A percentile compares a stretch with the other conserved stretches of the same genome.
Conservation (phyloP, 2,113 vertebrate species). For the Leptodactylus fuscus region DNA sequence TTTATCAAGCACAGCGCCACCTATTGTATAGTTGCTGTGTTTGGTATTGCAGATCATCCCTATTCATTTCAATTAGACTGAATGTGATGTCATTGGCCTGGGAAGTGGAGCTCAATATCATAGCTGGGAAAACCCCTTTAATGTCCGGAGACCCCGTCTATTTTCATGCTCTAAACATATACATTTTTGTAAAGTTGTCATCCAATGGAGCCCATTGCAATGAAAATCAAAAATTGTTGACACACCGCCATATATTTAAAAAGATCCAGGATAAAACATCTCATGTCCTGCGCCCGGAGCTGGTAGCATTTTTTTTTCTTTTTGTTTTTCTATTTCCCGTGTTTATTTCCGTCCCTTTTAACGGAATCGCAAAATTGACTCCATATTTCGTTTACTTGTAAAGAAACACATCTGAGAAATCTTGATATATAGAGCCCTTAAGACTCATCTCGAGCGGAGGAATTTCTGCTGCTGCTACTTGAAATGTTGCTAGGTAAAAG, state of each 20-base stretch:
- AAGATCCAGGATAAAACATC: neutral
- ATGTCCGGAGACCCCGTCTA: no score
- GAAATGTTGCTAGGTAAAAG: neutral
- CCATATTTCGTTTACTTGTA: neutral
- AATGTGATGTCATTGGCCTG: no score
- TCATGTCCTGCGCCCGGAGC: neutral
- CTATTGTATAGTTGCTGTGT: no score
- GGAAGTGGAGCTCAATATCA: no score
- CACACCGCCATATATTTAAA: no score
- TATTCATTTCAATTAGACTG: no score
- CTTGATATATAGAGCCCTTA: neutral
- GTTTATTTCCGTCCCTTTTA: neutral
- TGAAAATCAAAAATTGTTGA: neutral
- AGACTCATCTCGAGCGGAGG: neutral
- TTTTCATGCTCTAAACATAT: no score
- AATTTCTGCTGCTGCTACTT: neutral
- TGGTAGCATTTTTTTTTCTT: neutral
- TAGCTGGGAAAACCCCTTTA: no score
- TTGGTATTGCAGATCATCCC: no score
- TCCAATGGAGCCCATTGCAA: neutral
- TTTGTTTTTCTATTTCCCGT: neutral
- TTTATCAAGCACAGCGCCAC: no score
- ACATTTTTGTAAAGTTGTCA: neutral
- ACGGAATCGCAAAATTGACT: neutral
- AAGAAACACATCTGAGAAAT: neutral